Conservation (phyloP, 2,113 vertebrate genomes). For the Lipotes vexillifer region DNA sequence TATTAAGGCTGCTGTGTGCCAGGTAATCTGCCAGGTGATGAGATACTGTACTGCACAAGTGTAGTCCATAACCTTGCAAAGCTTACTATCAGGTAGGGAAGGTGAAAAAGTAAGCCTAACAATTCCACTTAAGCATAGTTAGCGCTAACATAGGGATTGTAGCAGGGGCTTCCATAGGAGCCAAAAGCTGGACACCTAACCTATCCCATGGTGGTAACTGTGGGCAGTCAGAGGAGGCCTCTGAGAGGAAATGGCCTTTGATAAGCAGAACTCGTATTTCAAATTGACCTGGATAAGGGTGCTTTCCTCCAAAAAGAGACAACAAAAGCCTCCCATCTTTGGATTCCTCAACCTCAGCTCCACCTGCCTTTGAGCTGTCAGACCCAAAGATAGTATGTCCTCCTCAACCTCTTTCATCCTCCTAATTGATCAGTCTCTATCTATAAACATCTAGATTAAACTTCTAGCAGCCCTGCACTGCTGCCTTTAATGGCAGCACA, state of each 20-base stretch:
- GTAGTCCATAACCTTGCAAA: not conserved
- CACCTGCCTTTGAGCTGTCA: not conserved
- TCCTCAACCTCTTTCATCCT: not conserved
- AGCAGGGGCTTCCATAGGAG: not conserved
- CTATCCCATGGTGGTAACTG: not conserved
- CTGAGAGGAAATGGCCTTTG: not conserved
- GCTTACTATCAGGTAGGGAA: not conserved
- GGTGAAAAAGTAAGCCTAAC: not conserved
- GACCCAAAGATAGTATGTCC: not conserved
- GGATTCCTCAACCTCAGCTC: not conserved
- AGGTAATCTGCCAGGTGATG: not conserved
- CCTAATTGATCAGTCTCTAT: not conserved
- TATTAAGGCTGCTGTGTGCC: not conserved
- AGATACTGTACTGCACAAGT: not conserved
- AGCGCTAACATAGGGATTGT: fast-evolving
- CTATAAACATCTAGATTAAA: not conserved
- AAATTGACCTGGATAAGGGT: not conserved
- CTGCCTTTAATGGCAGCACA: not conserved
- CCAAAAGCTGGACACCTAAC: not conserved
- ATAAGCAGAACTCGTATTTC: not conserved
- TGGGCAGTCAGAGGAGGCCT: not conserved
- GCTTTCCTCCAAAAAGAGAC: not conserved
- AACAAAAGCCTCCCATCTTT: no score
- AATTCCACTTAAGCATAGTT: not conserved
- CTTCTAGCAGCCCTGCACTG: not conserved